Conservation (phyloP, 2,797 vertebrate species). For the Rhinichthys osculus region DNA sequence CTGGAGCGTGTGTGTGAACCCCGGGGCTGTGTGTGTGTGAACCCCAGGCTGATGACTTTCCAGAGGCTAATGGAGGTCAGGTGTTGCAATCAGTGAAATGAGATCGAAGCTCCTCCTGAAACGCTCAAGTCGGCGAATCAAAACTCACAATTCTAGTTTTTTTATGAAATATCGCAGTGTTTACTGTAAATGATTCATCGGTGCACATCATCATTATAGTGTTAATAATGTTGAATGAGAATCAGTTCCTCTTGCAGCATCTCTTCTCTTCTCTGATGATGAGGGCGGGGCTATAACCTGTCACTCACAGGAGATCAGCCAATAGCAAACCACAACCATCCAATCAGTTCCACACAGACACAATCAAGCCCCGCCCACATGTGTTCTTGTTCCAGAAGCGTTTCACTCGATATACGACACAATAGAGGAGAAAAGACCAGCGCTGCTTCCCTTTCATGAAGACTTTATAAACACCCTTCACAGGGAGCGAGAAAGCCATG, state of each 20-base stretch:
- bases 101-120: slow-evolving; percentile 1
- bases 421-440: too few species aligned
- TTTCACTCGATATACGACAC: too few species aligned
- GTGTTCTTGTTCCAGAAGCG: too few species aligned
- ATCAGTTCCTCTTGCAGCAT: too few species aligned
- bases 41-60: neutral
- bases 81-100: slow-evolving; percentile 7
- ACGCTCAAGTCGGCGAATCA: neutral
- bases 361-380: too few species aligned
- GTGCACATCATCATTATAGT: too few species aligned
- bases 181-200: neutral
- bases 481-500: neutral
- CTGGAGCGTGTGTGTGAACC: slow-evolving; percentile 5
- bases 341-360: too few species aligned
- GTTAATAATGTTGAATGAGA: too few species aligned
- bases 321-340: too few species aligned
- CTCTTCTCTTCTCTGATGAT: too few species aligned
- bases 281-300: too few species aligned
- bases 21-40: neutral
- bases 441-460: fast-evolving
- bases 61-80: slow-evolving; percentile 14
- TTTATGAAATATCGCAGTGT: neutral
- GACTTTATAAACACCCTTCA: neutral
- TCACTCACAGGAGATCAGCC: too few species aligned
- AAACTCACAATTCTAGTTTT: neutral